Evolutionary conservation across 1,140 invertebrate species (phyloP), one percentile per base, ranked within the genome.

Genomic region (Trichonephila clavipes): DNA sequence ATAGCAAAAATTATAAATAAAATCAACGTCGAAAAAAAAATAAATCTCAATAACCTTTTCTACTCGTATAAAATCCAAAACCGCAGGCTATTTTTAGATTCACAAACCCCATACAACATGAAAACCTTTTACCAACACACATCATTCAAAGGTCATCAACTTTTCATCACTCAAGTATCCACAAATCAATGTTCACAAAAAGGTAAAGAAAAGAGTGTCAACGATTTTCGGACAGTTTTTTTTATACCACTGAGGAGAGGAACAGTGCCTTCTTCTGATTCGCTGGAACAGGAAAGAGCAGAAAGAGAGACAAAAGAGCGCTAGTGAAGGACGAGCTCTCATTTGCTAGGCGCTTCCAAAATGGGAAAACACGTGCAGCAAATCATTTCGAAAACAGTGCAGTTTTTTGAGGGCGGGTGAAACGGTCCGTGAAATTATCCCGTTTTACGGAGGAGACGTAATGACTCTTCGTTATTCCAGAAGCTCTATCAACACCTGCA

Each of bases 401-500:
- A 34, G 24, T 77, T 77, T 77, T 77, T 51, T 6, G 34, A 28
- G 72, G 72, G 72, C 72, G 72, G 34, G 72, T 40, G 72, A 77
- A 77, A 77, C 72, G 72, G 72, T 40, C 72, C 72, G 72, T 77
- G 72, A 77, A 77, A 77, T 77, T 34, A 77, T 77, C 72, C 72
- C 72, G 72, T 77, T 77, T 77, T 77, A 77, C 24, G 72, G 62
- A 34, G 24, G 34, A 77, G 34, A 77, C 34, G 28, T 77, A 77
- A 77, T 34, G 72, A 77, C 28, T 77, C 14, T 77, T 77, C 72
- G 72, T 77, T 77, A 77, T 77, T 77, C 72, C 34, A 34, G 72
- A 34, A 77, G 72, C 72, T 40, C 72, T 40, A 77, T 77, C 72
- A 77, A 40, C 72, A 77, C 72, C 16, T 77, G 69, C 69, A 34